Evolutionary conservation across 2,888 invertebrate species (phyloP).

Genomic region (Eristalis tenax): DNA sequence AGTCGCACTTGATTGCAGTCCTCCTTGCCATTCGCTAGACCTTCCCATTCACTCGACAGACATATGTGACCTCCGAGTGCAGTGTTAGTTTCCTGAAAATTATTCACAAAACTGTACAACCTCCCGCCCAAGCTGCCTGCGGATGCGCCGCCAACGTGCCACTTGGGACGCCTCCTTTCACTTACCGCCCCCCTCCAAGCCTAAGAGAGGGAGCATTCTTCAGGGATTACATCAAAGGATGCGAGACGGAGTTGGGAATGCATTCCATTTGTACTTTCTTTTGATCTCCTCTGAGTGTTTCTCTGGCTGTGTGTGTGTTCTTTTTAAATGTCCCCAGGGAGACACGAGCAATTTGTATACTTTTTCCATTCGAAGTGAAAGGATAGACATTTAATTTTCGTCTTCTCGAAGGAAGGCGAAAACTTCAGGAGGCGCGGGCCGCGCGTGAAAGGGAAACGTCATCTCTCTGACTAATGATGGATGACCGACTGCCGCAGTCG

Average conservation of each 20-base stretch:
- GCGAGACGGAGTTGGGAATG: constrained; percentile 52
- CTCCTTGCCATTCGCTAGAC: not conserved
- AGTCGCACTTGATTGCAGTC: constrained; percentile 58
- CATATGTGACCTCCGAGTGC: constrained; percentile 37
- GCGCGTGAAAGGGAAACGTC: constrained; percentile 9
- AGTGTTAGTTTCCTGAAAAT: constrained; percentile 33
- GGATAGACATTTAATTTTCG: constrained; percentile 49
- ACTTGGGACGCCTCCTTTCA: constrained; percentile 13
- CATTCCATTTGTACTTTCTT: constrained; percentile 62
- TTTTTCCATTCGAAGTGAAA: constrained; percentile 24
- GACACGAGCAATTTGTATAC: constrained; percentile 52
- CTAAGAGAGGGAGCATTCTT: constrained; percentile 50
- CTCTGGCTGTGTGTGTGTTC: not conserved
- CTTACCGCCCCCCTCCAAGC: not conserved
- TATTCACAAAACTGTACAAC: constrained; percentile 29
- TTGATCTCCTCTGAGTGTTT: constrained; percentile 44
- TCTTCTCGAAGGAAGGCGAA: constrained; percentile 9
- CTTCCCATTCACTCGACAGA: not conserved
- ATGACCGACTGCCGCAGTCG: constrained; percentile 55
- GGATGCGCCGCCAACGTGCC: not conserved
- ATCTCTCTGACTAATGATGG: constrained; percentile 57
- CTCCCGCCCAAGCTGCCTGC: not conserved
- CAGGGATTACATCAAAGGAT: constrained; percentile 69
- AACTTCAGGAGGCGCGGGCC: not conserved
- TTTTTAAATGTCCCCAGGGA: constrained; percentile 66